A percentile compares a stretch with the other conserved stretches of the same genome.
Conservation (phyloP, 2,797 vertebrate genomes). For the Pseudomugil tenellus region DNA sequence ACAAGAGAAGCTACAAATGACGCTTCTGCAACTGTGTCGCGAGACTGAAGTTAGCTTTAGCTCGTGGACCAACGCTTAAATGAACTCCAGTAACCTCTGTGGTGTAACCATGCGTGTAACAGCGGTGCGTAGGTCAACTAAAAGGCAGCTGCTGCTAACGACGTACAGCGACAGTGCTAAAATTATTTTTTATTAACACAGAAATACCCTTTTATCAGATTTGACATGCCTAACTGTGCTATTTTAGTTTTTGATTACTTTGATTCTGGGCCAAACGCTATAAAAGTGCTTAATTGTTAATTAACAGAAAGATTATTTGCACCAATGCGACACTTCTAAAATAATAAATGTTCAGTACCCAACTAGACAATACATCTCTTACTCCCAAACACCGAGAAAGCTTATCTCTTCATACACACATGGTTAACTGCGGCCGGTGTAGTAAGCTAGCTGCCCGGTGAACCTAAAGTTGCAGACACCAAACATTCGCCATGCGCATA, state of each 20-base stretch:
- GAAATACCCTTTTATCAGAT: not conserved
- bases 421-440: constrained; percentile 18
- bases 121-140: constrained; percentile 33
- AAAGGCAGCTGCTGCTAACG: constrained; percentile 27
- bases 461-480: constrained; percentile 11
- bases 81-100: constrained; percentile 70
- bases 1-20: not conserved
- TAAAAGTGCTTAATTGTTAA: not conserved
- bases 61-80: constrained; percentile 11
- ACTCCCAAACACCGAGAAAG: constrained; percentile 6
- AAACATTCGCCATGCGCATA: rapidly evolving
- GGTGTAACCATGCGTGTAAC: constrained; percentile 46
- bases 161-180: constrained; percentile 7
- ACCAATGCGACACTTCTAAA: constrained; percentile 5
- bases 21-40: not conserved
- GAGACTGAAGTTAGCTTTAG: constrained; percentile 5
- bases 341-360: constrained; percentile 5
- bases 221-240: not conserved
- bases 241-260: not conserved
- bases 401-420: constrained; percentile 30
- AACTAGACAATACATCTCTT: constrained; percentile 9
- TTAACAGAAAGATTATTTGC: not conserved
- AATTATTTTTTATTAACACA: not conserved
- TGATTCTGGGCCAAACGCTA: not conserved
- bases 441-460: not conserved